A percentile compares a stretch with the other conserved stretches of the same genome.
phyloP scores from a whole-genome alignment of 1,140 invertebrate species.

The Dreissena polymorpha region DNA sequence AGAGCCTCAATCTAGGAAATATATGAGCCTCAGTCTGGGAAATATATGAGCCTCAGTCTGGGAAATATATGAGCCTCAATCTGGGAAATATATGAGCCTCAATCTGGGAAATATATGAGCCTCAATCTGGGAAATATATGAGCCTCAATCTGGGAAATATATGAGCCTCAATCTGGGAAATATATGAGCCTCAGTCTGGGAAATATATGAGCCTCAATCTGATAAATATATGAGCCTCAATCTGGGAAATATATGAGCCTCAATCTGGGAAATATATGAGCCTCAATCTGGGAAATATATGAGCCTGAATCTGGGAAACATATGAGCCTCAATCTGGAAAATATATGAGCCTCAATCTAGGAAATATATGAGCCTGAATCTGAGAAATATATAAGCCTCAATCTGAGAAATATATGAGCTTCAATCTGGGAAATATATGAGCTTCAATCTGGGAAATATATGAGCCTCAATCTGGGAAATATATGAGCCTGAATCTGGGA shows the following conservation, averaged over 20 bases:
- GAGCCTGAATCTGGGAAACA: slow-evolving; percentile 81
- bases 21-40: neutral
- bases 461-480: neutral
- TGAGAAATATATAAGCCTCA: too few relatives aligned
- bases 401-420: slow-evolving; percentile 13
- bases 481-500: slow-evolving; percentile 82
- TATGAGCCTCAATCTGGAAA: neutral
- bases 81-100: too few relatives aligned
- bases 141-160: too few relatives aligned
- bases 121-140: too few relatives aligned
- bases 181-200: too few relatives aligned
- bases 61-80: slow-evolving; percentile 6
- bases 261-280: slow-evolving; percentile 6
- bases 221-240: too few relatives aligned
- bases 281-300: too few relatives aligned
- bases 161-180: neutral
- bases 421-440: too few relatives aligned
- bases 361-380: neutral
- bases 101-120: slow-evolving; percentile 18
- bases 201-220: neutral
- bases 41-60: too few relatives aligned
- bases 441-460: slow-evolving; percentile 32
- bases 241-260: slow-evolving; percentile 10
- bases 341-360: too few relatives aligned
- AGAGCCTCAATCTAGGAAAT: neutral